A percentile compares a stretch with the other conserved stretches of the same genome.
Evolutionary conservation across 2,888 invertebrate species (phyloP).

Genomic region (Ommatoiulus sabulosus): DNA sequence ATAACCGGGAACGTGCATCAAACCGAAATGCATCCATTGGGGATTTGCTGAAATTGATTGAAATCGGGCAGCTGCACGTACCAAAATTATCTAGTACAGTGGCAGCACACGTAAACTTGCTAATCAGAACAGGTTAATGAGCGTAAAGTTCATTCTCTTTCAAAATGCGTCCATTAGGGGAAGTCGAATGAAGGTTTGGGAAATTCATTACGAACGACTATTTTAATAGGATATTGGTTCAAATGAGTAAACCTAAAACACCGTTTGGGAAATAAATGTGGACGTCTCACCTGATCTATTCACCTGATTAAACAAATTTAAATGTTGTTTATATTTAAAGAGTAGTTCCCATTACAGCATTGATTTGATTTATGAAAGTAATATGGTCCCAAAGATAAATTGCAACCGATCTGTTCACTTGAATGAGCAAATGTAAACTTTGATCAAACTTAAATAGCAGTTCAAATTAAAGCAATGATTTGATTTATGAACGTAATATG

Average conservation of each 20-base stretch:
- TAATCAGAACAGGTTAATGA: slow-evolving; percentile 9
- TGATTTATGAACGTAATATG: too few species aligned
- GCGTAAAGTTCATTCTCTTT: neutral
- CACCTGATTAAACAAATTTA: neutral
- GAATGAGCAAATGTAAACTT: too few species aligned
- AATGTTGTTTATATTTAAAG: too few species aligned
- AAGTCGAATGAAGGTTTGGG: neutral
- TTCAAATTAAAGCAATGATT: too few species aligned
- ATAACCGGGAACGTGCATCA: slow-evolving; percentile 4
- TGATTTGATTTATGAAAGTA: too few species aligned
- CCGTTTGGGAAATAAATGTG: neutral
- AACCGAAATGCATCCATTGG: neutral
- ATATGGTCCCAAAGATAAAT: too few species aligned
- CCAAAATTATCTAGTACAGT: neutral
- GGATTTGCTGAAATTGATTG: neutral
- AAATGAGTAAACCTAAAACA: neutral
- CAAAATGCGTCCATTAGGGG: neutral
- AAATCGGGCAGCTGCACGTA: neutral
- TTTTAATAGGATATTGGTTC: neutral
- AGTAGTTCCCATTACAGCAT: too few species aligned
- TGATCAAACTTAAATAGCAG: too few species aligned
- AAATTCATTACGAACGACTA: neutral
- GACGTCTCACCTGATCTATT: neutral
- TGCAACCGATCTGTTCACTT: too few species aligned
- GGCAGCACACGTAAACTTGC: neutral